These are phyloP conservation scores for Drosophila macrothrix DNA, from an alignment of 2,888 invertebrate species.

Conservation along the genomic window DNA sequence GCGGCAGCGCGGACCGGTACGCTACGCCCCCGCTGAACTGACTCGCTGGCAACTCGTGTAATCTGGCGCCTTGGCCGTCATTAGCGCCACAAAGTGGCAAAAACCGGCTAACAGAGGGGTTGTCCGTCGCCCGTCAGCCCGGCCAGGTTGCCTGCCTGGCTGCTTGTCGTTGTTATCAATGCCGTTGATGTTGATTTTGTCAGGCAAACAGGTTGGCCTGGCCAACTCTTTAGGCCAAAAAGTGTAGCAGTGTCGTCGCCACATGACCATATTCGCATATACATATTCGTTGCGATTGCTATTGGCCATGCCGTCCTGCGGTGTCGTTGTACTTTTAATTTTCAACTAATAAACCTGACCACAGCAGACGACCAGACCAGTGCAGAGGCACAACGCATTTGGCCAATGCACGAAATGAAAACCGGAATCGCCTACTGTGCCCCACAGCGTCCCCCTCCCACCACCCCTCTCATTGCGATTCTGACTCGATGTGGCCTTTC, in stretches of 20 bases:
- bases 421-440: slow-evolving; percentile 66
- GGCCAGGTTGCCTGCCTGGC: slow-evolving; percentile 9
- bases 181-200: slow-evolving; percentile 32
- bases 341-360: slow-evolving; percentile 68
- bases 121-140: background rate
- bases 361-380: slow-evolving; percentile 21
- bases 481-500: slow-evolving; percentile 55
- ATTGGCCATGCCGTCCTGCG: slow-evolving; percentile 52
- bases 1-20: slow-evolving; percentile 21
- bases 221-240: slow-evolving; percentile 76
- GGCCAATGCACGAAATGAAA: slow-evolving; percentile 65
- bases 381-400: slow-evolving; percentile 45
- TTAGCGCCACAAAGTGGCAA: slow-evolving; percentile 67
- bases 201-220: slow-evolving; percentile 42
- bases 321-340: slow-evolving; percentile 80
- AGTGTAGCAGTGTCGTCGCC: slow-evolving; percentile 62
- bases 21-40: slow-evolving; percentile 62
- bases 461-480: background rate
- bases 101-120: slow-evolving; percentile 54
- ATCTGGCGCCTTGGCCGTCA: slow-evolving; percentile 56
- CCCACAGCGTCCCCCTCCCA: slow-evolving; percentile 38
- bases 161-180: slow-evolving; percentile 50
- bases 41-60: slow-evolving; percentile 23
- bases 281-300: slow-evolving; percentile 1
- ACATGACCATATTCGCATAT: slow-evolving; percentile 19